Evolutionary conservation across 2,113 vertebrate species (phyloP).

Genomic region (Recurvirostra avosetta): DNA sequence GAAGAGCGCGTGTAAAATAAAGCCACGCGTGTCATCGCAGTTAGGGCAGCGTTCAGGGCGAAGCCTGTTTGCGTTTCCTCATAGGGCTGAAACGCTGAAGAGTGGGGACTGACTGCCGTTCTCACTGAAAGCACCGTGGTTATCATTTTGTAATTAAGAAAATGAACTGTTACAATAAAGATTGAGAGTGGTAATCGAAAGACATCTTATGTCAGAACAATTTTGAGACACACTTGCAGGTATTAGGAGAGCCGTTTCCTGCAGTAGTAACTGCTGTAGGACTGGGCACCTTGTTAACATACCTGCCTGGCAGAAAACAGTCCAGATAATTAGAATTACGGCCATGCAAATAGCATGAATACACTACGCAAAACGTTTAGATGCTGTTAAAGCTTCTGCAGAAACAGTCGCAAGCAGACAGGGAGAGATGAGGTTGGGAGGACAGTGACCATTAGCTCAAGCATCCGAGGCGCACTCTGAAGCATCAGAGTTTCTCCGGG

Average conservation of each 20-base stretch:
- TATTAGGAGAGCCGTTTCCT: neutral
- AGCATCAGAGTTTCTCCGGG: neutral
- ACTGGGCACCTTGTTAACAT: neutral
- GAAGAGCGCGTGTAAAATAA: accelerated
- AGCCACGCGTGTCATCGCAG: accelerated
- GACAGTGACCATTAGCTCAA: accelerated
- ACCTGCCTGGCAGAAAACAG: neutral
- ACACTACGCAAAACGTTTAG: neutral
- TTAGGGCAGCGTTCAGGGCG: neutral
- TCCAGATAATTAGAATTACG: neutral
- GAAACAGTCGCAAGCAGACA: neutral
- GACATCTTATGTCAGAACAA: neutral
- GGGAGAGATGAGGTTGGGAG: neutral
- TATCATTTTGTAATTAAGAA: neutral
- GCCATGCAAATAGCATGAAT: neutral
- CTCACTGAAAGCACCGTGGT: neutral
- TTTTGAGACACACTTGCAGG: conserved; percentile 20
- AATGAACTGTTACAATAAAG: conserved; percentile 25
- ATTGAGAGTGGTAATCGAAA: conserved; percentile 25
- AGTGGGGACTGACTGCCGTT: neutral
- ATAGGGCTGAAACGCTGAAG: neutral
- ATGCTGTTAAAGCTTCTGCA: neutral
- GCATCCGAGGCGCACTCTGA: neutral
- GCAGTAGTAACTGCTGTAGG: neutral
- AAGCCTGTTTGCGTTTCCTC: neutral